Conservation (phyloP, 2,888 invertebrate genomes). For the Tenthredo livida region DNA sequence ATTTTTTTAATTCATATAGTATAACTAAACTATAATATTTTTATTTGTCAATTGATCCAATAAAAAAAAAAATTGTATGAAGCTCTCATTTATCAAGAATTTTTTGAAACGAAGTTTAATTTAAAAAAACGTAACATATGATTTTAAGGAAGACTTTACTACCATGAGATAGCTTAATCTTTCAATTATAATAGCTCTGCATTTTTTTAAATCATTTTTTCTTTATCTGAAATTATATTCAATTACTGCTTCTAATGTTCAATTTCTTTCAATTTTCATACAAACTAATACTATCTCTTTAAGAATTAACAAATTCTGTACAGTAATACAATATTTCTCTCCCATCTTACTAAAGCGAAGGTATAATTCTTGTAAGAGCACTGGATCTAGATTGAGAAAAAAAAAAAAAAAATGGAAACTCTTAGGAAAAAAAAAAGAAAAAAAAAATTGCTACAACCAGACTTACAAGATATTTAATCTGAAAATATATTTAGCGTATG, state of each 20-base stretch:
- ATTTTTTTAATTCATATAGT: neutral
- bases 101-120: neutral
- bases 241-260: neutral
- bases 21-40: neutral
- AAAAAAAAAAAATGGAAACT: conserved; percentile 8
- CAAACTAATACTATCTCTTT: conserved; percentile 14
- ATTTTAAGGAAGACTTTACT: neutral
- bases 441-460: neutral
- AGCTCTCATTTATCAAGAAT: neutral
- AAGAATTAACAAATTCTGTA: conserved; percentile 16
- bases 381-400: neutral
- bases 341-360: neutral
- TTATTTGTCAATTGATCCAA: neutral
- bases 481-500: neutral
- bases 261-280: conserved; percentile 25
- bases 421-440: neutral
- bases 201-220: neutral
- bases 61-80: neutral
- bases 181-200: neutral
- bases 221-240: neutral
- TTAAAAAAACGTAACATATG: neutral
- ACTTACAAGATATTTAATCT: conserved; percentile 15
- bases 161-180: neutral
- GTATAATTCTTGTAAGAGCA: conserved; percentile 1
- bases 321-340: conserved; percentile 30